Percentiles rank a stretch among this genome's conserved stretches.
phyloP scores from a whole-genome alignment of 2,113 vertebrate genomes.

The Progne subis region DNA sequence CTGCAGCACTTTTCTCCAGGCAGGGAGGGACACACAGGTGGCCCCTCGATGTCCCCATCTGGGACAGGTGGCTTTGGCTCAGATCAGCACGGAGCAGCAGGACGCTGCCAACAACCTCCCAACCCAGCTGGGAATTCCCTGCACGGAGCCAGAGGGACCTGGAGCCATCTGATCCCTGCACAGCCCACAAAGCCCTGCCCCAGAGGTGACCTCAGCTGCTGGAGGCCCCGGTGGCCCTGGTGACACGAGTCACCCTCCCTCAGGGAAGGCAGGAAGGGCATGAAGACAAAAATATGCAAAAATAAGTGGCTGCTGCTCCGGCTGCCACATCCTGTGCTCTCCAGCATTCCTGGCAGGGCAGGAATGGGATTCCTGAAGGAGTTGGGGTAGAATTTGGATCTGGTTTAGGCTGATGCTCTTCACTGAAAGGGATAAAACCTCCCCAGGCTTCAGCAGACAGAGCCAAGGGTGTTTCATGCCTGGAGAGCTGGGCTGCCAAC shows the following conservation, averaged over 20 bases:
- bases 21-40: neutral
- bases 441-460: neutral
- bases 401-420: neutral
- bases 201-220: conserved; percentile 14
- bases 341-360: neutral
- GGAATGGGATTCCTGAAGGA: neutral
- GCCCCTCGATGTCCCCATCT: neutral
- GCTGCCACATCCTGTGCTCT: neutral
- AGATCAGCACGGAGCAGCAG: neutral
- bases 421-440: neutral
- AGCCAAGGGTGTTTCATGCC: fast-evolving
- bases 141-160: neutral
- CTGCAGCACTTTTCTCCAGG: neutral
- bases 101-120: neutral
- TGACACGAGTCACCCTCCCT: neutral
- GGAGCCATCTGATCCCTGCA: neutral
- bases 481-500: neutral
- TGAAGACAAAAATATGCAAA: neutral
- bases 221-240: neutral
- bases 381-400: neutral
- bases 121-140: neutral
- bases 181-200: neutral
- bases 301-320: neutral
- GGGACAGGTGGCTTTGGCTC: neutral
- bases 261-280: neutral